Evolutionary conservation across 1,140 invertebrate genomes (phyloP).

Genomic region (Pinna nobilis): DNA sequence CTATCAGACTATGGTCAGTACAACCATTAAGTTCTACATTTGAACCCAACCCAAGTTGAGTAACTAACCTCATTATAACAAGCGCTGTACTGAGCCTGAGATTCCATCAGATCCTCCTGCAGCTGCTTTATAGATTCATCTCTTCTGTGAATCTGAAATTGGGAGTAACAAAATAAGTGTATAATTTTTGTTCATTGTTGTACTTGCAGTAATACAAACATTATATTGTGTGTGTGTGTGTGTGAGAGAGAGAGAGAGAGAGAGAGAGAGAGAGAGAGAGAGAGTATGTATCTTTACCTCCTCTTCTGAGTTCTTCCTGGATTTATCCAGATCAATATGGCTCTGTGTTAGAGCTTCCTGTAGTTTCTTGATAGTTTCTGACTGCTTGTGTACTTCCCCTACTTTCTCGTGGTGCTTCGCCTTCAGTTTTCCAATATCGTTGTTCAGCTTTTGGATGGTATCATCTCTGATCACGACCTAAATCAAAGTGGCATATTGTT

Average conservation of each 20-base stretch:
- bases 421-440: constrained; percentile 67
- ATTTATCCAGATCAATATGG: constrained; percentile 68
- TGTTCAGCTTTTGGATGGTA: constrained; percentile 68
- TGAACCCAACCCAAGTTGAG: no score
- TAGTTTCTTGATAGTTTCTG: constrained; percentile 69
- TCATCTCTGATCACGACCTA: constrained; percentile 68
- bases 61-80: constrained; percentile 70
- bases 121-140: constrained; percentile 67
- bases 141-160: constrained; percentile 39
- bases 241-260: no score
- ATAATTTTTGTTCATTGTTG: background rate
- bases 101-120: constrained; percentile 70
- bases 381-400: constrained; percentile 65
- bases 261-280: no score
- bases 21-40: background rate
- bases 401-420: constrained; percentile 66
- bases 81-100: constrained; percentile 70
- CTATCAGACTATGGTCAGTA: no score
- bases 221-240: no score
- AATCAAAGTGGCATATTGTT: no score
- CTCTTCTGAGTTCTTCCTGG: constrained; percentile 58
- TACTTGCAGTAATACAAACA: constrained; percentile 18
- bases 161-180: background rate
- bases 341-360: constrained; percentile 69
- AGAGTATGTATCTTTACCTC: no score